Evolutionary conservation across 1,140 invertebrate species (phyloP), one percentile per base, ranked within the genome.

Genomic region (Hermetia illucens): DNA sequence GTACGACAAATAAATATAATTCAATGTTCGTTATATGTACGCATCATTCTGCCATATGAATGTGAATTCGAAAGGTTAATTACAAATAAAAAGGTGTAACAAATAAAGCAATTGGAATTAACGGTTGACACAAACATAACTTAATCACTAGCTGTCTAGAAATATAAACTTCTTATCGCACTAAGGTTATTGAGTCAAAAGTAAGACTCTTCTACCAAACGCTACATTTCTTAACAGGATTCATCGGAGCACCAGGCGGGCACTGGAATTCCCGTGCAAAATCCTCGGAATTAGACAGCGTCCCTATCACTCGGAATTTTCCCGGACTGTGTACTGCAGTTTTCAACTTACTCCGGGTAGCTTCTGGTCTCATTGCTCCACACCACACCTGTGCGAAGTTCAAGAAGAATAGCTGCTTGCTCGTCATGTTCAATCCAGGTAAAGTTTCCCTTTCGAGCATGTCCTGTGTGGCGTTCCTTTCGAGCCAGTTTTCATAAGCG

Each of bases 301-400:
- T 81, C 0, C 85, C 82, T 30, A 86, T 71, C 1, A 91, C 81
- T 21, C 73, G 61, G 39, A 67, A 79, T 34, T 75, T 77, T 34
- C 86, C 88, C 13, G 24, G 24, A 27, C 24, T 27, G 13, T 89
- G 85, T 20, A 82, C 76, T 0, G 80, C 79, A 24, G 77, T 81
- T 44, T 82, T 68, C 35, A 88, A 62, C 59, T 80, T 82, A 43
- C 74, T 79, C 29, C 77, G 64, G 3, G 79, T 75, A 39, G 83
- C 82, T 58, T 88, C 81, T 18, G 83, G 82, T 48, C 82, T 64
- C 68, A 84, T 82, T 13, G 78, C 74, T n/a, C 85, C 83, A 58
- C 87, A 91, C 87, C 87, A 91, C 16, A 90, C 61, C 68, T 88
- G 82, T 2, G 83, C 84, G 49, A 86, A 88, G 51, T 85, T 87